Evolutionary conservation across 2,888 invertebrate genomes (phyloP).

Genomic region (Cerceris rybyensis): DNA sequence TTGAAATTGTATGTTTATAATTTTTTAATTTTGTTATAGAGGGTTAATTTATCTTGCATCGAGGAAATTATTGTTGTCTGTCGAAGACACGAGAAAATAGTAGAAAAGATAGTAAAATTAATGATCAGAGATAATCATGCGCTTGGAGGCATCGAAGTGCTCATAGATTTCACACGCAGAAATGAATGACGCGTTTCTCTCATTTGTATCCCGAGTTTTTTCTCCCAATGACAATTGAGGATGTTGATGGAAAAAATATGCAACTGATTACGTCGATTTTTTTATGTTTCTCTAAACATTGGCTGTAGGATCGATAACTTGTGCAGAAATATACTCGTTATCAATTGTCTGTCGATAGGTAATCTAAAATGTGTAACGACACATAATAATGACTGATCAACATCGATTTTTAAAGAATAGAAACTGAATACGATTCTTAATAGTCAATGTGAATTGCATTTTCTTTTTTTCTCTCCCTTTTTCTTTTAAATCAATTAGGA

Average conservation of each 20-base stretch:
- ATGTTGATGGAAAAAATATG: constrained; percentile 29
- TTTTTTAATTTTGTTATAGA: no score
- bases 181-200: constrained; percentile 20
- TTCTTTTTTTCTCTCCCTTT: neutral
- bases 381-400: no score
- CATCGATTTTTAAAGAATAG: no score
- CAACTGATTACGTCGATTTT: constrained; percentile 22
- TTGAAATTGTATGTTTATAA: no score
- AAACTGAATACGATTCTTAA: no score
- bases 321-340: constrained; percentile 4
- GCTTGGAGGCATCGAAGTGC: no score
- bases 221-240: constrained; percentile 1
- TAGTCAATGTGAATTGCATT: no score
- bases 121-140: no score
- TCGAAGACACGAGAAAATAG: no score
- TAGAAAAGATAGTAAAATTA: no score
- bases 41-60: no score
- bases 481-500: neutral
- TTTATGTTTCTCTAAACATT: constrained; percentile 11
- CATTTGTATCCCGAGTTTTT: constrained; percentile 1
- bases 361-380: neutral
- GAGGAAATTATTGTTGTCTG: no score
- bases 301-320: neutral
- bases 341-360: constrained; percentile 28
- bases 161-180: neutral